Evolutionary conservation across 2,888 invertebrate species (phyloP).

Genomic region (Drosophila neotestacea): DNA sequence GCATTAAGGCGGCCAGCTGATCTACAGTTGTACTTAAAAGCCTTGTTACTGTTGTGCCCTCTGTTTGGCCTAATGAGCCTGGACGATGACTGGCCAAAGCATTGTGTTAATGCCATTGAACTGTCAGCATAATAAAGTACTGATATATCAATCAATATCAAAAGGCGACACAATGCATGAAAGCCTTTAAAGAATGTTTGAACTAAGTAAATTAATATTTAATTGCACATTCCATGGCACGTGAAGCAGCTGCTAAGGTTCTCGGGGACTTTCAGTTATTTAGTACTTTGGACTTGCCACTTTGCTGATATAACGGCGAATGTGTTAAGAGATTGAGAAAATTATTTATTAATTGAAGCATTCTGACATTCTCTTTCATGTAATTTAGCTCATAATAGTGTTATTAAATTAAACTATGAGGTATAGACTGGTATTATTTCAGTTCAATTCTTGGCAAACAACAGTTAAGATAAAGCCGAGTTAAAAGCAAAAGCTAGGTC

Average conservation of each 20-base stretch:
- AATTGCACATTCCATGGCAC: conserved; percentile 30
- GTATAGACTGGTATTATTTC: conserved; percentile 19
- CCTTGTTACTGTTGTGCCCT: conserved; percentile 7
- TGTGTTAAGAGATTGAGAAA: conserved; percentile 35
- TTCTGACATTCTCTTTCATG: conserved; percentile 60
- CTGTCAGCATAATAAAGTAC: conserved; percentile 25
- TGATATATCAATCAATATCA: conserved; percentile 32
- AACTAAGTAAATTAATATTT: conserved; percentile 29
- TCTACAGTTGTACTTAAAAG: conserved; percentile 20
- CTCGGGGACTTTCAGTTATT: conserved; percentile 29
- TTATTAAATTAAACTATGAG: conserved; percentile 26
- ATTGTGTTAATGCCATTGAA: conserved; percentile 27
- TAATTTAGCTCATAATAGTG: conserved; percentile 35
- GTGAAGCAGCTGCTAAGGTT: conserved; percentile 49
- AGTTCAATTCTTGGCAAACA: conserved; percentile 1
- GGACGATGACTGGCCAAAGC: conserved; percentile 18
- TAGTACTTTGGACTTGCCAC: conserved; percentile 5
- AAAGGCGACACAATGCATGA: not conserved
- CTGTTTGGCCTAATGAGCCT: conserved; percentile 27
- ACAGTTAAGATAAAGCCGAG: not conserved
- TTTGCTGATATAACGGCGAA: conserved; percentile 37
- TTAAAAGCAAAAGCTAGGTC: conserved; percentile 3
- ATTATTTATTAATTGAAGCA: conserved; percentile 57
- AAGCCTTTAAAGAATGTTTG: conserved; percentile 19
- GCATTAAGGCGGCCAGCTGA: conserved; percentile 11